Evolutionary conservation across 1,140 invertebrate genomes (phyloP).

Genomic region (Zeugodacus cucurbitae): DNA sequence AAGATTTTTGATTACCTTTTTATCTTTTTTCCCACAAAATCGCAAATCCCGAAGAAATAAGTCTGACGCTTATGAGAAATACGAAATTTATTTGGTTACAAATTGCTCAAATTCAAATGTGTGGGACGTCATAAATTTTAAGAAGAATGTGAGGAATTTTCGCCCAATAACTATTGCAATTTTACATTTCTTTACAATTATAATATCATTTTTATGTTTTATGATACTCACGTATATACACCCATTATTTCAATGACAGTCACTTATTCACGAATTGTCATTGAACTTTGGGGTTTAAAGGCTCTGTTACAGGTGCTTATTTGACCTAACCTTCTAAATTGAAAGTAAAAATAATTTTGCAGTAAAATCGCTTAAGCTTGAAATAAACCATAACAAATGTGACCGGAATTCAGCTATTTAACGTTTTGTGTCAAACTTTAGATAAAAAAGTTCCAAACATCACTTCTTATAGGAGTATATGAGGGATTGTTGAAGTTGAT

Average conservation of each 20-base stretch:
- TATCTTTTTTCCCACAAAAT: no score
- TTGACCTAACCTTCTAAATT: no score
- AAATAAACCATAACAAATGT: background rate
- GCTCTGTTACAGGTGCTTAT: no score
- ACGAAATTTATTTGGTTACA: background rate
- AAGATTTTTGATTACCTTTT: no score
- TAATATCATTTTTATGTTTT: constrained; percentile 86
- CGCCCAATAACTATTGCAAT: background rate
- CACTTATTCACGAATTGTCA: constrained; percentile 90
- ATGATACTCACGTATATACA: constrained; percentile 91
- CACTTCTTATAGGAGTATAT: no score
- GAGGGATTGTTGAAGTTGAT: no score
- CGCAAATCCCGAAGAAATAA: background rate
- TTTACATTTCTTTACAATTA: constrained; percentile 73
- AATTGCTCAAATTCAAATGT: background rate
- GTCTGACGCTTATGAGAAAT: background rate
- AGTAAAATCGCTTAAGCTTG: background rate
- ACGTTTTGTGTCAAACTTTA: background rate
- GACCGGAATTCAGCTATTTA: background rate
- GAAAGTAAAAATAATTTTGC: background rate
- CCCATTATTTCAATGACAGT: constrained; percentile 92
- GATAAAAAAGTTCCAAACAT: background rate
- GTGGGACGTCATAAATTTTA: background rate
- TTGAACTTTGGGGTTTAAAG: constrained; percentile 94
- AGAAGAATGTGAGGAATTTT: background rate